Conservation (phyloP, 2,797 vertebrate genomes). For the Pyrocephalus nanus region DNA sequence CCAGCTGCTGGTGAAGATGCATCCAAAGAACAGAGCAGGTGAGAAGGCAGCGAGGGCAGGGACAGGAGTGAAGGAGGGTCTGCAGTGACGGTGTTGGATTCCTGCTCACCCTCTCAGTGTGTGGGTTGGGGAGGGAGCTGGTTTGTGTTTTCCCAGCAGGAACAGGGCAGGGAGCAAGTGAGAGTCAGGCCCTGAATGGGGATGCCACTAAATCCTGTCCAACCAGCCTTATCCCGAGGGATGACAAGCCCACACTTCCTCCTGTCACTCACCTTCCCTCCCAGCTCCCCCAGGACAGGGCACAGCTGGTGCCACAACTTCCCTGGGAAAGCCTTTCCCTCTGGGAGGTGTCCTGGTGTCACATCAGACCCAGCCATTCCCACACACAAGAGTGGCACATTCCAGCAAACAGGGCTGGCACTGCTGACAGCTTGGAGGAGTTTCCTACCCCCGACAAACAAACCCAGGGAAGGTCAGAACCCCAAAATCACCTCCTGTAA, state of each 20-base stretch:
- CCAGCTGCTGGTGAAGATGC: neutral
- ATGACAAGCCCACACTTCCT: neutral
- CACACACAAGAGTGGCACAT: neutral
- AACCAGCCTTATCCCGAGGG: neutral
- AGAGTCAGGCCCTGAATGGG: neutral
- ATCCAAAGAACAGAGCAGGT: neutral
- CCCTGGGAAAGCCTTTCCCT: neutral
- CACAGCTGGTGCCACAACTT: neutral
- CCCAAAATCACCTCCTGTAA: neutral
- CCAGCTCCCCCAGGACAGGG: neutral
- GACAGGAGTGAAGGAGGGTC: neutral
- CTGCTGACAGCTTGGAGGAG: neutral
- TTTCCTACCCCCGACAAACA: neutral
- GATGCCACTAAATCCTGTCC: neutral
- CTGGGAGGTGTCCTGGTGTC: neutral
- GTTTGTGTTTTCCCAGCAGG: neutral
- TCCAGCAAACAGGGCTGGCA: neutral
- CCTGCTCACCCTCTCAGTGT: neutral
- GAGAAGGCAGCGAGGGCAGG: neutral
- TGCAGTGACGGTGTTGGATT: rapidly evolving
- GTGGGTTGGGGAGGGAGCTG: neutral
- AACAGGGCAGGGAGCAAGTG: neutral
- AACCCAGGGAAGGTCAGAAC: neutral
- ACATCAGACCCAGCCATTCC: neutral
- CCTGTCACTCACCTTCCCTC: neutral